Conservation (phyloP, 1,140 invertebrate species). For the Lepidurus apus region DNA sequence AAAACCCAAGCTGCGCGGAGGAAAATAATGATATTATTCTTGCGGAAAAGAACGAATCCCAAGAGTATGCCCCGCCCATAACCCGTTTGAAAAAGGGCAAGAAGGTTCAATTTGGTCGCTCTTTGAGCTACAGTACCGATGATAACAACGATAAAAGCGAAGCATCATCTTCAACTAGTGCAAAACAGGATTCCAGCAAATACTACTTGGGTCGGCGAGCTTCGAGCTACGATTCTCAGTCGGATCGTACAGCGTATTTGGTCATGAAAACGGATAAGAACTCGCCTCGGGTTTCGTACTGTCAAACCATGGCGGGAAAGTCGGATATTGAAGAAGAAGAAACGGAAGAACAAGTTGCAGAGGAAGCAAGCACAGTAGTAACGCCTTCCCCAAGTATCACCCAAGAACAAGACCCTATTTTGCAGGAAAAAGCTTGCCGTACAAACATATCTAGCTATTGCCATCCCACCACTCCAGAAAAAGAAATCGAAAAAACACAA, state of each 20-base stretch:
- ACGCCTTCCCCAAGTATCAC: too few relatives aligned
- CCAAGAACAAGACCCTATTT: neutral
- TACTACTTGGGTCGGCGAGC: neutral
- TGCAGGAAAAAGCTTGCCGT: neutral
- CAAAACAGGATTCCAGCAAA: neutral
- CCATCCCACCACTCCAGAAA: too few relatives aligned
- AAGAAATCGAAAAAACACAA: too few relatives aligned
- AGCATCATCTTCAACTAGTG: neutral
- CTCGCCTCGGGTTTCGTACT: neutral
- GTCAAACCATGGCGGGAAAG: neutral
- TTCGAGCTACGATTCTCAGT: neutral
- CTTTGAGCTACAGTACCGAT: neutral
- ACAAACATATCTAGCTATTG: too few relatives aligned
- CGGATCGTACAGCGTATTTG: neutral
- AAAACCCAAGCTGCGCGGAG: constrained; percentile 1
- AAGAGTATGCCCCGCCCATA: neutral
- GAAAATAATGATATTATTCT: neutral
- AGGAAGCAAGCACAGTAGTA: neutral
- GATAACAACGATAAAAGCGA: neutral
- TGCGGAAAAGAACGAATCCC: neutral
- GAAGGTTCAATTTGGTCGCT: constrained; percentile 4
- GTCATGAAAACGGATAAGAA: neutral
- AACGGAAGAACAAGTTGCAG: neutral
- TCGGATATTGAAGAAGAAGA: neutral
- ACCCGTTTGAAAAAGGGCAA: neutral